These are phyloP conservation scores for Gisinianus flammeolus DNA, from an alignment of 2,888 invertebrate genomes.

Conservation along the genomic window DNA sequence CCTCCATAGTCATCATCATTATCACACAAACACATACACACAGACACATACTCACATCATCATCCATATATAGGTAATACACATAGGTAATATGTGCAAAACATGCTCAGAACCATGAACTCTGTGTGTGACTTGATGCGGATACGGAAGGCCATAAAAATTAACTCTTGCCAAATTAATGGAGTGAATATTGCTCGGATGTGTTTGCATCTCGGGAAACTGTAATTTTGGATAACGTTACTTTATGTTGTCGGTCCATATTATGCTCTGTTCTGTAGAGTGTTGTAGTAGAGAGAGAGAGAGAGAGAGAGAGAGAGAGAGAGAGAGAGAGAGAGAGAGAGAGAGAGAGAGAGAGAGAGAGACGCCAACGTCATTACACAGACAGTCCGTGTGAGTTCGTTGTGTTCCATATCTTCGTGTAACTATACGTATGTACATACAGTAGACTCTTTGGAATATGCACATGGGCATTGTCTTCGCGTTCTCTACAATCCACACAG, in stretches of 20 bases:
- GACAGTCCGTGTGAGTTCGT: too few species aligned
- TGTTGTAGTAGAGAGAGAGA: neutral
- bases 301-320: neutral
- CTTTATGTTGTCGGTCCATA: neutral
- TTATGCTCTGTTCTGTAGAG: neutral
- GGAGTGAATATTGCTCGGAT: constrained; percentile 42
- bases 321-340: too few species aligned
- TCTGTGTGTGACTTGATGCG: constrained; percentile 24
- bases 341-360: too few species aligned
- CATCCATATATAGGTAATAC: too few species aligned
- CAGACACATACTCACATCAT: neutral
- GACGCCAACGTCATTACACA: too few species aligned
- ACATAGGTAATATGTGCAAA: neutral
- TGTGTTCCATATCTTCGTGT: too few species aligned
- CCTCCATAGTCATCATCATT: constrained; percentile 2
- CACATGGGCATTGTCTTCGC: too few species aligned
- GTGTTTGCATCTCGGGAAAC: constrained; percentile 7
- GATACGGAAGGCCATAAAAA: constrained; percentile 43
- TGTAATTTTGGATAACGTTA: neutral
- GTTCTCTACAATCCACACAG: too few species aligned
- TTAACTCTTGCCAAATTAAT: constrained; percentile 53
- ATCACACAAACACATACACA: neutral
- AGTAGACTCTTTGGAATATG: too few species aligned
- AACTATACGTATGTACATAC: too few species aligned
- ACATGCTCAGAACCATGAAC: constrained; percentile 9